A percentile compares a stretch with the other conserved stretches of the same genome.
These are phyloP conservation scores for Gryon sp. DNA, from an alignment of 1,140 invertebrate genomes.

Conservation along the genomic window DNA sequence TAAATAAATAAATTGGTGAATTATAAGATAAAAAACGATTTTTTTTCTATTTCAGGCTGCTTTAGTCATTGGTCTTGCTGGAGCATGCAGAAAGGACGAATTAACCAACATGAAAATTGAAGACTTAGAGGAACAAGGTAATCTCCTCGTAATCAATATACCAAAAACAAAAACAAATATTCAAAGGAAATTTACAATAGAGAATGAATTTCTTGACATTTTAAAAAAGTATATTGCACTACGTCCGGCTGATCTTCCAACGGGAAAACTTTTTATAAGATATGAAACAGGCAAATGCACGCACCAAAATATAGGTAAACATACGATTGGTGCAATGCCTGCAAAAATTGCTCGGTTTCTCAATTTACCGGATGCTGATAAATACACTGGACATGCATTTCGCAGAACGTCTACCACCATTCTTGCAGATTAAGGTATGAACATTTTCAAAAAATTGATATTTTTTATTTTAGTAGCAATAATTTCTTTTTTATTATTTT, in stretches of 20 bases:
- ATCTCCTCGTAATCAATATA: slow-evolving; percentile 22
- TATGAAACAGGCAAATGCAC: slow-evolving; percentile 42
- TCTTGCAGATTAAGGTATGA: slow-evolving; percentile 32
- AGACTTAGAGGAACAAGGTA: slow-evolving; percentile 19
- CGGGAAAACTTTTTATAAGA: slow-evolving; percentile 32
- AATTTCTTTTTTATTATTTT: not conserved
- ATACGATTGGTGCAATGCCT: slow-evolving; percentile 43
- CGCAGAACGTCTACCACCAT: slow-evolving; percentile 43
- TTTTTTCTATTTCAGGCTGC: slow-evolving; percentile 19
- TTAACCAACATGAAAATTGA: slow-evolving; percentile 23
- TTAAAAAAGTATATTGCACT: slow-evolving; percentile 10
- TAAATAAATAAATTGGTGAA: too few relatives aligned
- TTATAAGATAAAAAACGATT: too few relatives aligned
- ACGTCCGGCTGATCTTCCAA: slow-evolving; percentile 8
- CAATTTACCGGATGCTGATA: slow-evolving; percentile 18
- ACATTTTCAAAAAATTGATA: not conserved
- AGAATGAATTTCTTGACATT: slow-evolving; percentile 12
- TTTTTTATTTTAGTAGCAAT: not conserved
- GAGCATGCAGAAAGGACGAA: slow-evolving; percentile 24
- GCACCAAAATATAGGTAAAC: slow-evolving; percentile 34
- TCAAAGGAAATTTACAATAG: slow-evolving; percentile 28
- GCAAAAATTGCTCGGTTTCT: slow-evolving; percentile 40
- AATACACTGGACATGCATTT: slow-evolving; percentile 54
- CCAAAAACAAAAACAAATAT: slow-evolving; percentile 30
- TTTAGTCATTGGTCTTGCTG: slow-evolving; percentile 20